phyloP scores from a whole-genome alignment of 2,797 vertebrate species.

The Brachyrhaphis roseni region DNA sequence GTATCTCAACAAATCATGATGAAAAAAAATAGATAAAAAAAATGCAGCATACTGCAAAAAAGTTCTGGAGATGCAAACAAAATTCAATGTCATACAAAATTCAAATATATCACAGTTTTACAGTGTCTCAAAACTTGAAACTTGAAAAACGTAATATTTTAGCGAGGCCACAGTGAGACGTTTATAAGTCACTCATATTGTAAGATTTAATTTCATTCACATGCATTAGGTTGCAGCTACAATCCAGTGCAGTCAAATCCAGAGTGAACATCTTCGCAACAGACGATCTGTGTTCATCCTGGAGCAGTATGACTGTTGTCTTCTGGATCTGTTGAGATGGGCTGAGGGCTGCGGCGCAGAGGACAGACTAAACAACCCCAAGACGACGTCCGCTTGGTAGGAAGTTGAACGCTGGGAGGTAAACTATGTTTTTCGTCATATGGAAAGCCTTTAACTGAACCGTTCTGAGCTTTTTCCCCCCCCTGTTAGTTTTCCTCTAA shows the following conservation, averaged over 20 bases:
- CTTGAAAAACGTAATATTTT: background rate
- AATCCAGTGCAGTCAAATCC: background rate
- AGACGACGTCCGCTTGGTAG: conserved; percentile 3
- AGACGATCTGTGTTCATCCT: conserved; percentile 30
- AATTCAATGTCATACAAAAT: too few species aligned
- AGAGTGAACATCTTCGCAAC: conserved; percentile 29
- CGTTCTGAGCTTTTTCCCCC: background rate
- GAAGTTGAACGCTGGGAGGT: conserved; percentile 45
- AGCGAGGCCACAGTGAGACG: background rate
- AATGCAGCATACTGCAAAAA: background rate
- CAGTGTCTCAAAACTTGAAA: background rate
- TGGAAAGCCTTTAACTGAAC: too few species aligned
- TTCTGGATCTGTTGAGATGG: conserved; percentile 63
- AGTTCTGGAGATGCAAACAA: background rate
- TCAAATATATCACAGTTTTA: background rate
- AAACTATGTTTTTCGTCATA: conserved; percentile 2
- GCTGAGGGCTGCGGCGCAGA: conserved; percentile 67
- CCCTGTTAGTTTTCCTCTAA: conserved; percentile 1
- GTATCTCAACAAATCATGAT: background rate
- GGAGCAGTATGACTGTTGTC: conserved; percentile 6
- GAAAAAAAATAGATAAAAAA: background rate
- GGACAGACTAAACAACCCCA: conserved; percentile 28
- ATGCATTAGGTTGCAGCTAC: background rate
- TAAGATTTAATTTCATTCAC: background rate
- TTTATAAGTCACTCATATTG: background rate